Evolutionary conservation across 1,140 invertebrate genomes (phyloP).

Genomic region (Drosophila busckii): DNA sequence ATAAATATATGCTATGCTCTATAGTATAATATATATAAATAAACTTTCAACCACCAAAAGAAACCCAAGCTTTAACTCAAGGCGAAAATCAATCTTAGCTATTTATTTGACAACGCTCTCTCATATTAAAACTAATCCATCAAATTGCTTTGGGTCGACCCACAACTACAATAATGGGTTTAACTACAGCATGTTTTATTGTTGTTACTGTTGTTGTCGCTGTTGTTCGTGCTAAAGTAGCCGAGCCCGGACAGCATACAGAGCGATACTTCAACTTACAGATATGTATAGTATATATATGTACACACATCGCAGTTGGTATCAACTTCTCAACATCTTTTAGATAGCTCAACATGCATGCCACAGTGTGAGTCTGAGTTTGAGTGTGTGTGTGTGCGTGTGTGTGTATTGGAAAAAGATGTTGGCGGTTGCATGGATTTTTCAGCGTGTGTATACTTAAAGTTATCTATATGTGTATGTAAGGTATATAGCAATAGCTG

Average conservation of each 20-base stretch:
- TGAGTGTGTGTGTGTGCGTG: background rate
- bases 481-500: conserved; percentile 6
- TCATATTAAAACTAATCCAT: conserved; percentile 71
- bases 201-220: conserved; percentile 25
- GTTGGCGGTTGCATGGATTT: too few species aligned
- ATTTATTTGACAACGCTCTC: conserved; percentile 13
- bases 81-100: conserved; percentile 59
- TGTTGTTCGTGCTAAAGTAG: conserved; percentile 36
- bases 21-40: too few species aligned
- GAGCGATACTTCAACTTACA: conserved; percentile 63
- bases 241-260: conserved; percentile 41
- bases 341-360: conserved; percentile 45
- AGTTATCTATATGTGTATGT: background rate
- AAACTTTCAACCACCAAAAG: too few species aligned
- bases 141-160: conserved; percentile 61
- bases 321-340: conserved; percentile 63
- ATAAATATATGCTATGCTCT: too few species aligned
- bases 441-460: conserved; percentile 18
- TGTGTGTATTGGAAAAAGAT: conserved; percentile 28
- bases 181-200: conserved; percentile 47
- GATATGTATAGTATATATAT: conserved; percentile 24
- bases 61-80: conserved; percentile 35
- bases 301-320: conserved; percentile 43
- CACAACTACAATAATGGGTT: conserved; percentile 60
- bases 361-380: background rate